phyloP scores from a whole-genome alignment of 2,888 invertebrate genomes.

The Abrostola tripartita region DNA sequence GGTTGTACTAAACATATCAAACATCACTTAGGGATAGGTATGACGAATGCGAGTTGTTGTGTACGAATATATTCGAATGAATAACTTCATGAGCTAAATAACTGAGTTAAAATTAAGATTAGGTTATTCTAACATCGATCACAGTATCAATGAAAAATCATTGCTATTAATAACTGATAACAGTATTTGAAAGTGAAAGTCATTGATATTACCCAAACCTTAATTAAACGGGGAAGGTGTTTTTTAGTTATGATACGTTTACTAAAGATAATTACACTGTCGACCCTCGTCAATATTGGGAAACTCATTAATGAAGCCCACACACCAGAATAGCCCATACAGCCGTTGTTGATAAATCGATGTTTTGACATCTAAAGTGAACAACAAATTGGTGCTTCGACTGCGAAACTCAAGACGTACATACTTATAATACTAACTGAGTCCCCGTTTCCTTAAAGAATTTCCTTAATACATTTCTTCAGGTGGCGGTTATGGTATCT shows the following conservation, averaged over 20 bases:
- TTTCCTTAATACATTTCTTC: not conserved
- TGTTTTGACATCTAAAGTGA: not conserved
- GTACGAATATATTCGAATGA: not conserved
- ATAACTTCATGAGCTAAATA: not conserved
- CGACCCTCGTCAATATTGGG: conserved; percentile 11
- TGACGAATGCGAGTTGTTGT: not conserved
- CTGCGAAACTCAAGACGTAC: not conserved
- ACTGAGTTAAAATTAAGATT: no score
- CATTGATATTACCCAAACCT: not conserved
- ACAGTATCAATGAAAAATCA: not conserved
- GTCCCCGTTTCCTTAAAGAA: not conserved
- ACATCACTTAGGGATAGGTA: conserved; percentile 1
- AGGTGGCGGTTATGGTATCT: not conserved
- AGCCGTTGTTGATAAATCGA: not conserved
- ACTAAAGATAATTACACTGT: conserved; percentile 7
- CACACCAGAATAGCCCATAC: not conserved
- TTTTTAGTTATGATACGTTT: conserved; percentile 1
- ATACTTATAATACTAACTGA: not conserved
- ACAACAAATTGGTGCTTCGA: not conserved
- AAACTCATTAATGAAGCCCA: conserved; percentile 9
- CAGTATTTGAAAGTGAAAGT: not conserved
- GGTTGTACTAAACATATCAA: conserved; percentile 1
- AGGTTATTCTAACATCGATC: no score
- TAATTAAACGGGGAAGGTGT: no score
- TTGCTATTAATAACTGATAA: not conserved